Conservation (phyloP, 2,797 vertebrate species). For the Balearica regulorum region DNA sequence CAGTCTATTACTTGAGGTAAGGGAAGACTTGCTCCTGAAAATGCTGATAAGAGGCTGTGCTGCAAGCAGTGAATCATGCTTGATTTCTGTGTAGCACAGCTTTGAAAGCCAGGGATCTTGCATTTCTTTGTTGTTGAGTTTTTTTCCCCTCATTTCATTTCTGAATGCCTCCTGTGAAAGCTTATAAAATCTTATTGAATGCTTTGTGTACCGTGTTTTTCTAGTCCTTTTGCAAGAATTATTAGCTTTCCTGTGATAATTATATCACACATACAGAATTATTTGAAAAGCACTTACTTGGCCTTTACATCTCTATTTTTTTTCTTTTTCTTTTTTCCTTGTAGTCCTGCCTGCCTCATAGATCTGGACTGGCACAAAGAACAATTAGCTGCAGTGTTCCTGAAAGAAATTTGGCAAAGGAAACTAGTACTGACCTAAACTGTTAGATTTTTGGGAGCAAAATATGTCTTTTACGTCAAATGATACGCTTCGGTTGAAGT, state of each 20-base stretch:
- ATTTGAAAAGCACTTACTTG: not conserved
- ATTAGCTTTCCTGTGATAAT: not conserved
- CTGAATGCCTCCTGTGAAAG: not conserved
- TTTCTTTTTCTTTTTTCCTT: not conserved
- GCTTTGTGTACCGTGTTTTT: not conserved
- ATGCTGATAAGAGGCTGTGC: not conserved
- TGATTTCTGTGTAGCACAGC: not conserved
- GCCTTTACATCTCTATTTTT: not conserved
- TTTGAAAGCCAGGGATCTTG: not conserved
- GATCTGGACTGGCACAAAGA: not conserved
- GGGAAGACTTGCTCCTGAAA: not conserved
- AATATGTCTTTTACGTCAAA: not conserved
- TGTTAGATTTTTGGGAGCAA: not conserved
- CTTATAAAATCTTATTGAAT: not conserved
- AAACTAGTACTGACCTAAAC: not conserved
- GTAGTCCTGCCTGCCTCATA: rapidly evolving
- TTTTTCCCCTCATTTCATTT: not conserved
- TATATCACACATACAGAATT: not conserved
- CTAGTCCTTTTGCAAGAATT: not conserved
- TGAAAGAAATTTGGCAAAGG: not conserved
- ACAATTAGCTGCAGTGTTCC: not conserved
- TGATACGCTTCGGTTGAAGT: not conserved
- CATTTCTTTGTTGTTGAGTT: not conserved
- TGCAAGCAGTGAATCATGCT: not conserved
- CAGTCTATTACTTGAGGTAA: not conserved